Evolutionary conservation across 2,113 vertebrate species (phyloP).

Genomic region (Neoarius graeffei): DNA sequence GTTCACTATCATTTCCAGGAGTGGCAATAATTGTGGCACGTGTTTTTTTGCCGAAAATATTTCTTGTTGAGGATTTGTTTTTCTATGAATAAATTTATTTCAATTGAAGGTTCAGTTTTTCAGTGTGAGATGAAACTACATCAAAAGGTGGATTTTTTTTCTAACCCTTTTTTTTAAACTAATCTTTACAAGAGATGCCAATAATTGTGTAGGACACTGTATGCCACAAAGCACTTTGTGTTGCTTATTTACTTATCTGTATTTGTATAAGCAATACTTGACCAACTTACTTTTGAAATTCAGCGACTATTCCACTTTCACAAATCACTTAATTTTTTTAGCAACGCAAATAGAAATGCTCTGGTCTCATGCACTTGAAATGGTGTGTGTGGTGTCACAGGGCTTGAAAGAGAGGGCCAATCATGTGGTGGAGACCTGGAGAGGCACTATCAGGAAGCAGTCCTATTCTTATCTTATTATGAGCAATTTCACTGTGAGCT

Average conservation of each 20-base stretch:
- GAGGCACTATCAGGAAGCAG: slow-evolving; percentile 80
- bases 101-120: too few species aligned
- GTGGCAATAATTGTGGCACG: too few species aligned
- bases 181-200: too few species aligned
- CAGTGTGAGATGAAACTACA: too few species aligned
- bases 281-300: neutral
- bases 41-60: too few species aligned
- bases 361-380: neutral
- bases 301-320: neutral
- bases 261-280: neutral
- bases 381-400: slow-evolving; percentile 61
- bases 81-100: too few species aligned
- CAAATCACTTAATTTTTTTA: neutral
- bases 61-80: too few species aligned
- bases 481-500: slow-evolving; percentile 81
- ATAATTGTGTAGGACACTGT: too few species aligned
- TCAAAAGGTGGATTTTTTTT: too few species aligned
- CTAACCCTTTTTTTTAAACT: too few species aligned
- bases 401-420: slow-evolving; percentile 80
- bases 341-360: neutral
- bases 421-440: slow-evolving; percentile 84
- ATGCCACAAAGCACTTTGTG: neutral
- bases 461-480: slow-evolving; percentile 87
- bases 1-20: too few species aligned
- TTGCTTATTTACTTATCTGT: neutral